Percentiles rank a stretch among this genome's conserved stretches.
These are phyloP conservation scores for Halocaridina rubra DNA, from an alignment of 2,888 invertebrate species.

Conservation along the genomic window DNA sequence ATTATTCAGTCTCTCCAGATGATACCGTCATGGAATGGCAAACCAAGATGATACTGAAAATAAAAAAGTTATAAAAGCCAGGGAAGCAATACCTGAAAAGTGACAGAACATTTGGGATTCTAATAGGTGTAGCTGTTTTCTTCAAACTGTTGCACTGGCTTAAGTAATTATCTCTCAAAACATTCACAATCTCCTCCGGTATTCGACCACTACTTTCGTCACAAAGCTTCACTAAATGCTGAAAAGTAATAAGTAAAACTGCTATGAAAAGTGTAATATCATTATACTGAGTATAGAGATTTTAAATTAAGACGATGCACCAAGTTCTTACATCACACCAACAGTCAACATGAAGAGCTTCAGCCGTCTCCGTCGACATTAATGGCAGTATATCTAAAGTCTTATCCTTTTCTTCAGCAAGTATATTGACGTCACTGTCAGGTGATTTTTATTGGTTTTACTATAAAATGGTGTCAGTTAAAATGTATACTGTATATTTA, in stretches of 20 bases:
- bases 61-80: too few species aligned
- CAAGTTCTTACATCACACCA: too few species aligned
- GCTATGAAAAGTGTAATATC: neutral
- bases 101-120: constrained; percentile 41
- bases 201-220: constrained; percentile 29
- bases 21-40: too few species aligned
- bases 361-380: neutral
- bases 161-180: constrained; percentile 27
- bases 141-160: constrained; percentile 27
- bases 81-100: constrained; percentile 48
- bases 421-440: neutral
- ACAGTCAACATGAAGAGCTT: too few species aligned
- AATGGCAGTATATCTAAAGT: neutral
- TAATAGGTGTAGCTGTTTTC: constrained; percentile 33
- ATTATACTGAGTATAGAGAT: too few species aligned
- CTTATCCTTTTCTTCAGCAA: neutral
- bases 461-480: too few species aligned
- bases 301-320: too few species aligned
- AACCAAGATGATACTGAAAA: too few species aligned
- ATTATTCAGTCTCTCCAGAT: too few species aligned
- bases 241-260: neutral
- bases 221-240: constrained; percentile 29
- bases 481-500: neutral
- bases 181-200: constrained; percentile 21
- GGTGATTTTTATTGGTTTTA: too few species aligned